Conservation (phyloP, 2,797 vertebrate species). For the Capromys pilorides region DNA sequence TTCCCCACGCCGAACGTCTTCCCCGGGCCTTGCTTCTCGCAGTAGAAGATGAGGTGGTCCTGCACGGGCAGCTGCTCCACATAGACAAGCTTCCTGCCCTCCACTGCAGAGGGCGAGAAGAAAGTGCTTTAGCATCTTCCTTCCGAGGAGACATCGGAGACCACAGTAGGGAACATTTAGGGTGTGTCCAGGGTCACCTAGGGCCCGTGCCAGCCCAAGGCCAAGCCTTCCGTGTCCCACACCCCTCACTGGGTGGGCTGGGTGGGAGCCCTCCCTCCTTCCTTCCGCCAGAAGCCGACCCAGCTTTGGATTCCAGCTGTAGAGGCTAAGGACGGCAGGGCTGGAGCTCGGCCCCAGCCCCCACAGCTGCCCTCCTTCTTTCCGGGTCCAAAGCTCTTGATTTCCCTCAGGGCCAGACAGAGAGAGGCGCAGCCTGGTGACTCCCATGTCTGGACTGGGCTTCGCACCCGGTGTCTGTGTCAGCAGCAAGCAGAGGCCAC, state of each 20-base stretch:
- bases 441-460: too few relatives aligned
- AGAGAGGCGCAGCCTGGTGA: too few relatives aligned
- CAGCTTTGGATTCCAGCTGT: background rate
- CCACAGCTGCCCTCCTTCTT: background rate
- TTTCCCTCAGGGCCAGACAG: background rate
- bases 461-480: background rate
- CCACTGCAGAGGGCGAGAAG: background rate
- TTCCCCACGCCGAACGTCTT: rapidly evolving
- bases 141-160: too few relatives aligned
- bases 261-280: too few relatives aligned
- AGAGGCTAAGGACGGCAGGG: background rate
- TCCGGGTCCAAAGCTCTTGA: background rate
- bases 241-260: background rate
- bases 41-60: background rate
- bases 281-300: background rate
- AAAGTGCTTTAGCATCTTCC: rapidly evolving
- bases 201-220: background rate
- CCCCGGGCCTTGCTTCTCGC: rapidly evolving
- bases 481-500: background rate
- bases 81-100: rapidly evolving
- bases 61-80: background rate
- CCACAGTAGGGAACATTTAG: background rate
- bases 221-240: background rate
- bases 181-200: background rate
- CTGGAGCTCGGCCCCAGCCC: background rate